phyloP scores from a whole-genome alignment of 2,797 vertebrate genomes.

The Yasuhikotakia modesta region DNA sequence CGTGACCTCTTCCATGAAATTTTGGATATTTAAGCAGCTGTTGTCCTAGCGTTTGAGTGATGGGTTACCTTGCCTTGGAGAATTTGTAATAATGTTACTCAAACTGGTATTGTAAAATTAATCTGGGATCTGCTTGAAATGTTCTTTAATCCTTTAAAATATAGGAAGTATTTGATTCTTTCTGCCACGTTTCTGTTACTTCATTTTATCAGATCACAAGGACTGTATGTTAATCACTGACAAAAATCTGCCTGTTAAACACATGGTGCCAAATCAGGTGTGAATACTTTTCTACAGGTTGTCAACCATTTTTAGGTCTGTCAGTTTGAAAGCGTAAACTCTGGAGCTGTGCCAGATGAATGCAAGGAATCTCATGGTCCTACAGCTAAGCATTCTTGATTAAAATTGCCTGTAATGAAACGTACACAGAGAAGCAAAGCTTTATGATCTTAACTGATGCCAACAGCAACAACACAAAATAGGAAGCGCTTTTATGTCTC shows the following conservation, averaged over 20 bases:
- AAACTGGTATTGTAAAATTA: too few species aligned
- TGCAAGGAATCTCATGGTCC: slow-evolving; percentile 20
- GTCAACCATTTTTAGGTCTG: slow-evolving; percentile 12
- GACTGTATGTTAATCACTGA: not conserved
- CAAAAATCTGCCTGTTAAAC: slow-evolving; percentile 13
- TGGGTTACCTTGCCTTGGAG: not conserved
- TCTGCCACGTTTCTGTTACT: not conserved
- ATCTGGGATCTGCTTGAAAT: too few species aligned
- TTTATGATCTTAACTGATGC: slow-evolving; percentile 17
- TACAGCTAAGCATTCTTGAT: slow-evolving; percentile 23
- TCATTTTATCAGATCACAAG: not conserved
- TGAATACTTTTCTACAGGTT: slow-evolving; percentile 5
- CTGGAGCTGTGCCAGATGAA: slow-evolving; percentile 32
- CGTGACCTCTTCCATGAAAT: slow-evolving; percentile 10
- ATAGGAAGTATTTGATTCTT: not conserved
- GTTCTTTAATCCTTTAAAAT: too few species aligned
- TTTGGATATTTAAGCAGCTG: not conserved
- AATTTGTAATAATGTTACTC: not conserved
- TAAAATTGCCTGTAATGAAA: slow-evolving; percentile 23
- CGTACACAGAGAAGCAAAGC: slow-evolving; percentile 11
- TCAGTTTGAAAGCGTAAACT: slow-evolving; percentile 1
- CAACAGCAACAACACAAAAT: not conserved
- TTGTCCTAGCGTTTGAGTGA: not conserved
- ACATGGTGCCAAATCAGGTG: not conserved
- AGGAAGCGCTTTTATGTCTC: not conserved